Evolutionary conservation across 2,113 vertebrate species (phyloP), one percentile per base, ranked within the genome.

Genomic region (Nesogale talazaci): DNA sequence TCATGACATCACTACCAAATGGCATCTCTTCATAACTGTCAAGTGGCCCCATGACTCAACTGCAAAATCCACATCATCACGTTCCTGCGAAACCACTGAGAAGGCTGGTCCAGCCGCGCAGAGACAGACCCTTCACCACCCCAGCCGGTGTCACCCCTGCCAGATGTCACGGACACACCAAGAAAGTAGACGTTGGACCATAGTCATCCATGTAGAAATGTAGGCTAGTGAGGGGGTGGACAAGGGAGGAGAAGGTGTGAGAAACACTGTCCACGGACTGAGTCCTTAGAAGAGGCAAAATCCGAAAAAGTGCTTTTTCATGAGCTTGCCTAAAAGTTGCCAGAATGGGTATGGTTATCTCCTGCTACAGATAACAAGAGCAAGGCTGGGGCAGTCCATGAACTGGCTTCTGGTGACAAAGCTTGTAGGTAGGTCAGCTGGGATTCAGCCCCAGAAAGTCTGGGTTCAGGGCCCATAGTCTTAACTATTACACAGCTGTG

Each of bases 361-460:
- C 38, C 27, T 82, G 69, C 83, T 38, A 46, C 76, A 83, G 56
- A 34, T 59, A 56, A 67, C 46, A 38, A 91, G 76, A 63, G 14
- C 78, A 78, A 81, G 25, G 16, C n/a, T 91, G 29, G 20, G 25
- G 46, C 38, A 22, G 29, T 46, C 61, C 19, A 77, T 80, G 77
- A 65, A 59, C 23, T 19, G 15, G 1, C 27, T 86, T 78, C 46
- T 19, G 2, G 56, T 70, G 57, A 36, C 22, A 29, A 11, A 42
- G 42, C 27, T 72, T 7, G 25, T 78, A 70, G 74, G 34, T 76
- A 56, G 79, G 56, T 17, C 46, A 78, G 42, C n/a, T 63, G 42
- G 34, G 40, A 74, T 46, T 59, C 7, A 25, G 67, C 89, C 78
- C 77, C 38, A 81, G 61, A 77, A 95, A 87, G 7, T 81, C 79